Base-by-base conservation (phyloP, 1,140 invertebrate genomes). In the Drosophila albomicans region DNA sequence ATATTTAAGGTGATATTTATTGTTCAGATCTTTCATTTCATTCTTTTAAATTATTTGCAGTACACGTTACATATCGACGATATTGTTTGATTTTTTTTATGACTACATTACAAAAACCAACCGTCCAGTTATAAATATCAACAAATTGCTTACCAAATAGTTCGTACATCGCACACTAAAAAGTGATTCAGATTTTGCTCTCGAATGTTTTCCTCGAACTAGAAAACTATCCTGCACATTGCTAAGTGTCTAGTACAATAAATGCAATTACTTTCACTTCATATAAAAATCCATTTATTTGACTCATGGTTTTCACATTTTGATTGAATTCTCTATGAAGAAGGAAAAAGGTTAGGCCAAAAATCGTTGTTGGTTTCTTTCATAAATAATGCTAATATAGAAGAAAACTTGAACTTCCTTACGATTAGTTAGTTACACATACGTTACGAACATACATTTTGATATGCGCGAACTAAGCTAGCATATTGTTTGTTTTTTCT, bases 1-100 rank as follows among this genome's bases (percentile, higher is more conserved):
- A 13, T 59, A 43, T 66, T 76, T 73, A 43, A 76, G 56, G 13
- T 73, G 49, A 63, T 77, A 74, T 77, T 77, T 77, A 77, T 77
- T 77, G 57, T 73, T 67, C 38, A 56, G 51, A 73, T 77, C 62
- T 51, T 62, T 67, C 32, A 59, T 63, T 67, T 63, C 43, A 63
- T 67, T 56, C 30, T 66, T 67, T 76, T 38, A 54, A 68, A 30
- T 43, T 56, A 52, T 68, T 57, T 68, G 15, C 48, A 70, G 56
- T 70, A 64, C 51, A 75, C 52, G 48, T 41, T 76, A 65, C 61
- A 72, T 71, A 59, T 72, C 10, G 61, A 59, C 52, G 32, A 66
- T 72, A 56, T 61, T 48, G 15, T 35, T 54, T 6, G 5, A 59
- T 10, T 61, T 8, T 20, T 16, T 48, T 10, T 28, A 32, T 3